These are phyloP conservation scores for Chanos chanos DNA, from an alignment of 2,797 vertebrate genomes.

Conservation along the genomic window DNA sequence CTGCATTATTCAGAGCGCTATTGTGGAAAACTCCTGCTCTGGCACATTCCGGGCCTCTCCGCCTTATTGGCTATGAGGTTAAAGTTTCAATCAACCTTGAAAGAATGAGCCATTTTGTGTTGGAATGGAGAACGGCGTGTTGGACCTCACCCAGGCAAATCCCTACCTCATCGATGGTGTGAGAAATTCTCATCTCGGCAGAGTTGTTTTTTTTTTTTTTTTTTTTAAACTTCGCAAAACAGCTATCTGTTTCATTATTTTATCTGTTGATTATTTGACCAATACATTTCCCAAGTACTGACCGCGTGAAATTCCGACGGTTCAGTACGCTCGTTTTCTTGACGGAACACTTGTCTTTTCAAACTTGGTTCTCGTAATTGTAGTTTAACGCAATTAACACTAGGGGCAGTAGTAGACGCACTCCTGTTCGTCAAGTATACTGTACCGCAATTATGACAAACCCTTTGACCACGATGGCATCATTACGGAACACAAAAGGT, in stretches of 20 bases:
- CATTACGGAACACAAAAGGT: not conserved
- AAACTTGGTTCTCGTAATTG: not conserved
- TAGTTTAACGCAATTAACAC: slow-evolving; percentile 7
- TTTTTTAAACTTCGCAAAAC: no score
- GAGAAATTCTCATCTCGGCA: no score
- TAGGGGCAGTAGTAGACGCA: slow-evolving; percentile 12
- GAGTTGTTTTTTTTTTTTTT: no score
- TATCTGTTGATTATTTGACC: no score
- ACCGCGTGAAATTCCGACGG: no score
- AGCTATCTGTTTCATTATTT: no score
- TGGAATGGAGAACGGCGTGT: slow-evolving; percentile 24
- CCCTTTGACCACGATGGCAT: not conserved
- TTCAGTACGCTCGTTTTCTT: no score
- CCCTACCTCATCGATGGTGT: no score
- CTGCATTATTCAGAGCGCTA: slow-evolving; percentile 87
- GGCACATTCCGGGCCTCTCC: slow-evolving; percentile 75
- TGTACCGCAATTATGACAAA: slow-evolving; percentile 11
- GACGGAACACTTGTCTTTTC: no score
- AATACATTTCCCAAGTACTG: no score
- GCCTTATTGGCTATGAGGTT: slow-evolving; percentile 85
- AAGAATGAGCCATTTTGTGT: slow-evolving; percentile 48
- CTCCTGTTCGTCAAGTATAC: not conserved
- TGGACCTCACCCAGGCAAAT: slow-evolving; percentile 73
- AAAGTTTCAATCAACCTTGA: slow-evolving; percentile 90
- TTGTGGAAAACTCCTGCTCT: slow-evolving; percentile 71